Evolutionary conservation across 2,888 invertebrate species (phyloP), one percentile per base, ranked within the genome.

Genomic region (Ormyrus nitidulus): DNA sequence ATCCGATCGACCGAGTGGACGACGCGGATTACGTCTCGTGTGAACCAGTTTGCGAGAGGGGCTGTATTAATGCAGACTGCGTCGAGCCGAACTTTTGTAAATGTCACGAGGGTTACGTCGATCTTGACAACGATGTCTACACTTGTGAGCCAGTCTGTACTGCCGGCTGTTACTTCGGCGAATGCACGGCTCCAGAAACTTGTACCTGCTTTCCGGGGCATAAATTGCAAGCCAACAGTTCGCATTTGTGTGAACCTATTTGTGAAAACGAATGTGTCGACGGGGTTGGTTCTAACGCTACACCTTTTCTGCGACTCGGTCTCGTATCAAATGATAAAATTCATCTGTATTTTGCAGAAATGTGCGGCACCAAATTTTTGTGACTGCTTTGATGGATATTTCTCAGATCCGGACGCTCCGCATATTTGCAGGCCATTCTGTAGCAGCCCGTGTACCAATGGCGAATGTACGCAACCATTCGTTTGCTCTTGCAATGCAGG

Each of bases 131-230:
- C 8, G 84, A 85, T 44, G 64, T 70, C 2, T 85, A 85, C 58
- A 54, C 13, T 9, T 89, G 89, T 65, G 79, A 82, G 48, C 87
- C 88, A 0, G 59, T 66, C 10, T 89, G 89, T 70, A 73, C 66
- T 0, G n/a, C 0, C 1, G 54, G 46, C 0, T 82, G 82, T 19
- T 0, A 6, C 1, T 10, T 76, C 11, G 92, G 92, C 6, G 88
- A 87, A 68, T 92, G 92, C 78, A 88, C 89, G 8, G 89, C 87
- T 0, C 90, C 91, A 3, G 84, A 88, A 11, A 73, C 71, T 0
- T 91, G 91, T 75, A 78, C 78, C 2, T 91, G 91, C 78, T 44
- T 83, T 2, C 44, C 77, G 0, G 91, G 89, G 3, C 91, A 88
- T 70, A 19, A 56, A 19, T 51, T 78, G 0, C n/a, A 68, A 0